Base-by-base conservation (phyloP, 2,113 vertebrate species). In the Cyanistes caeruleus region DNA sequence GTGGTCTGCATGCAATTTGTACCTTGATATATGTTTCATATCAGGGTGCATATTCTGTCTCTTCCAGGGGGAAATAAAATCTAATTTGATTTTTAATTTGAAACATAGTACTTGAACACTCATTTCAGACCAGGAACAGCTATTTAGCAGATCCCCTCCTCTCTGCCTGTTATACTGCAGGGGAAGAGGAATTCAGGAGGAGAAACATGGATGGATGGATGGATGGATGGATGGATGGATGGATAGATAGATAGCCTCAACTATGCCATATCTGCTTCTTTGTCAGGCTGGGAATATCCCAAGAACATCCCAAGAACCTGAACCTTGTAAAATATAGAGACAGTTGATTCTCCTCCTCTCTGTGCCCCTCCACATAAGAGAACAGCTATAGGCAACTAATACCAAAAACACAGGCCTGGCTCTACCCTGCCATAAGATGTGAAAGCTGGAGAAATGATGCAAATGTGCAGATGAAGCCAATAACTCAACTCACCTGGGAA, bases 321-420 rank as follows among this genome's bases (percentile, higher is more conserved):
- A 91, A 8, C 35, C 78, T 89, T 84, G 17, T 60, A 37, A 89
- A 74, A 37, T 46, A 41, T 2, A n/a, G 35, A 24, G n/a, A 25
- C 3, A 9, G 44, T 16, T 58, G 31, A 44, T 41, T n/a, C 17
- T 78, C 19, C 67, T 52, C 15, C 25, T 55, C 6, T 19, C 19
- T 1, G 0, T 39, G 21, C 8, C 24, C 21, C 33, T 87, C 63
- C 35, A 43, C 10, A 2, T 0, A 84, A 44, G 21, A 44, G 15
- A 81, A 9, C 9, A 70, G 7, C 52, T 48, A 21, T 9, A 76
- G 67, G 25, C 12, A 62, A 31, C 8, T 7, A 4, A 33, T 19
- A 30, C 21, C 46, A 28, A 37, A 72, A 93, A 75, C 55, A 37
- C 16, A 31, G 4, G 5, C n/a, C 23, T 52, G 53, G 8, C 3